Conservation (phyloP, 2,888 invertebrate genomes). For the Pseudanteris insignis region DNA sequence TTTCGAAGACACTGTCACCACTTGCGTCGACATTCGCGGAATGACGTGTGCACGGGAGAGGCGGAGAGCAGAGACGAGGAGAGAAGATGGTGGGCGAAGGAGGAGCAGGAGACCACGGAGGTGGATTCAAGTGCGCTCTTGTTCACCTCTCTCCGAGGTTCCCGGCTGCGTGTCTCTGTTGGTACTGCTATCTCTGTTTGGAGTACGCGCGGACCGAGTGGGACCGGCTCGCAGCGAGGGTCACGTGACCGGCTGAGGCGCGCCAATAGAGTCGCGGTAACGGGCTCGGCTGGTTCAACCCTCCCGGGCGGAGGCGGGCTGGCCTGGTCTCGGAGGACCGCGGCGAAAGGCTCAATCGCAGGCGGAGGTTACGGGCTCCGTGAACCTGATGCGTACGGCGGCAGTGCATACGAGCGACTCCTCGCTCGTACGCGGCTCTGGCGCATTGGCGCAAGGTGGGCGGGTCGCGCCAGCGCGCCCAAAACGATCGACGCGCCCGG, state of each 20-base stretch:
- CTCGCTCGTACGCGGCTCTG: constrained; percentile 53
- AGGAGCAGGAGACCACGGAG: constrained; percentile 40
- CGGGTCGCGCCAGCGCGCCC: constrained; percentile 62
- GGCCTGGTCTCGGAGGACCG: constrained; percentile 56
- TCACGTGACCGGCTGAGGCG: constrained; percentile 57
- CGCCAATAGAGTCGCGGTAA: constrained; percentile 62
- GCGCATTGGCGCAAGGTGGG: constrained; percentile 62
- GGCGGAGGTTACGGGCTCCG: constrained; percentile 47
- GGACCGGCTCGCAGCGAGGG: constrained; percentile 45
- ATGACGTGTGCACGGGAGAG: constrained; percentile 47
- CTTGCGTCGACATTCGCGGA: constrained; percentile 52
- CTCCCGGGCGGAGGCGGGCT: constrained; percentile 67
- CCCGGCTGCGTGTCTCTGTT: constrained; percentile 58
- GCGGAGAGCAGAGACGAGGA: constrained; percentile 40
- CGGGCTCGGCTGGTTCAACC: constrained; percentile 62
- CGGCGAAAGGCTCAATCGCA: constrained; percentile 43
- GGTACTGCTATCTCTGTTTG: constrained; percentile 55
- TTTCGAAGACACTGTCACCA: constrained; percentile 52
- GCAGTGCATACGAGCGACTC: constrained; percentile 60
- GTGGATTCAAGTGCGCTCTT: constrained; percentile 48
- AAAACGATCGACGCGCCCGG: constrained; percentile 43
- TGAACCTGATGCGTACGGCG: constrained; percentile 54
- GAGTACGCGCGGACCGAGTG: constrained; percentile 40
- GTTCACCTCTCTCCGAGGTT: constrained; percentile 55
- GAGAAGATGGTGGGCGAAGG: constrained; percentile 41